phyloP scores from a whole-genome alignment of 2,797 vertebrate genomes.

The Sternarchorhynchus goeldii region DNA sequence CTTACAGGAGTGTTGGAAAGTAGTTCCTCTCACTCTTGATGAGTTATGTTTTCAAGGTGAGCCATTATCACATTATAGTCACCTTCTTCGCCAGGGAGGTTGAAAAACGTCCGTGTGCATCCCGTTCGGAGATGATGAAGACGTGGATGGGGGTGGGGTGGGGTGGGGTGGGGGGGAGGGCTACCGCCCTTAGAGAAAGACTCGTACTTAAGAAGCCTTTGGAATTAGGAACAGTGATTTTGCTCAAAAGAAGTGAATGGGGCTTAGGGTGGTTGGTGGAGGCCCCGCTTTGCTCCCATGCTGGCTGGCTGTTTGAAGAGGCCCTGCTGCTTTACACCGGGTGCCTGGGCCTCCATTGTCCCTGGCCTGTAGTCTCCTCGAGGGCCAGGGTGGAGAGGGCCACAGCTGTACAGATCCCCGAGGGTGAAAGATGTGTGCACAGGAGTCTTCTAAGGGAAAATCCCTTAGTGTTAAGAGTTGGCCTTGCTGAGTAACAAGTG shows the following conservation, averaged over 20 bases:
- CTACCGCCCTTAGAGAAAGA: slow-evolving; percentile 43
- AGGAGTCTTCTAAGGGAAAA: slow-evolving; percentile 27
- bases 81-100: slow-evolving; percentile 42
- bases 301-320: slow-evolving; percentile 62
- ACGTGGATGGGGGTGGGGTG: slow-evolving; percentile 37
- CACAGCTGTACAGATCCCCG: slow-evolving; percentile 48
- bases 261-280: slow-evolving; percentile 58
- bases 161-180: slow-evolving; percentile 8
- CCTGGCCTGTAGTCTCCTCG: slow-evolving; percentile 44
- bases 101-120: slow-evolving; percentile 45
- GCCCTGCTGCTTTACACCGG: slow-evolving; percentile 57
- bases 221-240: slow-evolving; percentile 51
- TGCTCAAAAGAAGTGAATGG: slow-evolving; percentile 51
- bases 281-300: slow-evolving; percentile 58
- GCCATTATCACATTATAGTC: slow-evolving; percentile 16
- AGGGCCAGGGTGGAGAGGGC: slow-evolving; percentile 48
- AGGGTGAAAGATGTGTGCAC: slow-evolving; percentile 33
- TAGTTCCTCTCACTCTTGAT: slow-evolving; percentile 32
- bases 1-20: slow-evolving; percentile 33
- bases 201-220: slow-evolving; percentile 53
- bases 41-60: slow-evolving; percentile 36
- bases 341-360: slow-evolving; percentile 60
- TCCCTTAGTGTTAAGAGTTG: slow-evolving; percentile 14
- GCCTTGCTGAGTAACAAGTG: slow-evolving; percentile 21
- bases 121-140: slow-evolving; percentile 52